Conservation (phyloP, 2,797 vertebrate genomes). For the Molossus molossus region DNA sequence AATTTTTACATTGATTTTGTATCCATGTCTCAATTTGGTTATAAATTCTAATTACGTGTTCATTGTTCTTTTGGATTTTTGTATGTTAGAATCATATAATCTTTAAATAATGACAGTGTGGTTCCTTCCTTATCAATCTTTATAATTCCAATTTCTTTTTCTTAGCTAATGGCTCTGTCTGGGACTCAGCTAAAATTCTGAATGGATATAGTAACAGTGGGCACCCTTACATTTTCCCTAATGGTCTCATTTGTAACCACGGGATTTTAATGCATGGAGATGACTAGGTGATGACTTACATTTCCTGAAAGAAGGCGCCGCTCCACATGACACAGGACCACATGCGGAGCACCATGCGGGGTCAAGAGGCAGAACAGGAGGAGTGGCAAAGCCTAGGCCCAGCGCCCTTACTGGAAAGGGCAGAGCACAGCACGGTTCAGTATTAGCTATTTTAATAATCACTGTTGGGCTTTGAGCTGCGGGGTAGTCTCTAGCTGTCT, state of each 20-base stretch:
- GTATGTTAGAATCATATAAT: not conserved
- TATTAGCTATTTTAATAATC: not conserved
- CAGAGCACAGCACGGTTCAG: not conserved
- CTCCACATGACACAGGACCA: not conserved
- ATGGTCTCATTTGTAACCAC: slow-evolving; percentile 8
- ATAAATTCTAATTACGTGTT: slow-evolving; percentile 40
- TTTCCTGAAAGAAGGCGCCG: not conserved
- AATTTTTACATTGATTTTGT: slow-evolving; percentile 18
- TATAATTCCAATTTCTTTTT: not conserved
- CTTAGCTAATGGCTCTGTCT: not conserved
- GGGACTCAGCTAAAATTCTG: slow-evolving; percentile 9
- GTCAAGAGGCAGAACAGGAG: not conserved
- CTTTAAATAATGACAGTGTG: slow-evolving; percentile 12
- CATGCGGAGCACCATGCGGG: not conserved
- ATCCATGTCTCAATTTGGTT: not conserved
- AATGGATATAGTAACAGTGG: not conserved
- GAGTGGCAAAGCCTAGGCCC: not conserved
- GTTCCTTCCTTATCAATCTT: not conserved
- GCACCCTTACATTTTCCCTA: slow-evolving; percentile 29
- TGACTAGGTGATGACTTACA: not conserved
- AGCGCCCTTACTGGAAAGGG: not conserved
- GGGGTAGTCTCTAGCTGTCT: not conserved
- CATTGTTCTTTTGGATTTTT: not conserved
- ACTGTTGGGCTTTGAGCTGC: not conserved
- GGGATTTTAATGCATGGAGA: not conserved